Conservation (phyloP, 1,140 invertebrate genomes). For the Maconellicoccus hirsutus region DNA sequence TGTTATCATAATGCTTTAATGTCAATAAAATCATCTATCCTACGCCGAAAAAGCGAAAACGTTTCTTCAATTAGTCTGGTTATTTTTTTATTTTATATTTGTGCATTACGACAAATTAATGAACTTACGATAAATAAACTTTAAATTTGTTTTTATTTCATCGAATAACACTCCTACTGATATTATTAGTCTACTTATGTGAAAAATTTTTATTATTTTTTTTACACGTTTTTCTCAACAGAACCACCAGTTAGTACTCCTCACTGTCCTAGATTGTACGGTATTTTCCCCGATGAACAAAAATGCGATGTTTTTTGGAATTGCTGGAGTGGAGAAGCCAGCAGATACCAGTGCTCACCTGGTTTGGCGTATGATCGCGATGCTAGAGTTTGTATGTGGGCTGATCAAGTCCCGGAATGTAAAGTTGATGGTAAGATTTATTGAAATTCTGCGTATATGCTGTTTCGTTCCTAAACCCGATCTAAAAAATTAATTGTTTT, state of each 20-base stretch:
- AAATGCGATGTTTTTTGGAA: conserved; percentile 93
- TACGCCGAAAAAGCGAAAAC: too few species aligned
- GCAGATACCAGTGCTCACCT: conserved; percentile 84
- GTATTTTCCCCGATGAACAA: conserved; percentile 77
- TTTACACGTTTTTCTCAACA: conserved; percentile 33
- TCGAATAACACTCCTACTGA: too few species aligned
- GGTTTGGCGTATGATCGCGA: conserved; percentile 86
- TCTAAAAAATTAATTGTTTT: too few species aligned
- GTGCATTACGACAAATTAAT: too few species aligned
- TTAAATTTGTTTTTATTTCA: too few species aligned
- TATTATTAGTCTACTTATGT: too few species aligned
- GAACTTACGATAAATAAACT: too few species aligned
- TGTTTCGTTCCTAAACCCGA: too few species aligned
- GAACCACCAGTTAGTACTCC: conserved; percentile 74
- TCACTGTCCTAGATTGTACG: conserved; percentile 76
- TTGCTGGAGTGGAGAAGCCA: conserved; percentile 90
- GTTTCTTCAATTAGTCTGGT: too few species aligned
- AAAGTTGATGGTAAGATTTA: conserved; percentile 60
- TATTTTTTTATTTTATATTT: too few species aligned
- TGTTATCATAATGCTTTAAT: too few species aligned
- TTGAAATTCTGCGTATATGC: background rate
- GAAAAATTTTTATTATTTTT: background rate
- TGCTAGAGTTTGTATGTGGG: conserved; percentile 87
- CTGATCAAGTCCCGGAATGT: conserved; percentile 83
- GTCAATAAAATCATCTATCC: too few species aligned